Percentiles rank a stretch among this genome's conserved stretches.
Evolutionary conservation across 1,140 invertebrate genomes (phyloP).

Genomic region (Leptestheria dahalacensis): DNA sequence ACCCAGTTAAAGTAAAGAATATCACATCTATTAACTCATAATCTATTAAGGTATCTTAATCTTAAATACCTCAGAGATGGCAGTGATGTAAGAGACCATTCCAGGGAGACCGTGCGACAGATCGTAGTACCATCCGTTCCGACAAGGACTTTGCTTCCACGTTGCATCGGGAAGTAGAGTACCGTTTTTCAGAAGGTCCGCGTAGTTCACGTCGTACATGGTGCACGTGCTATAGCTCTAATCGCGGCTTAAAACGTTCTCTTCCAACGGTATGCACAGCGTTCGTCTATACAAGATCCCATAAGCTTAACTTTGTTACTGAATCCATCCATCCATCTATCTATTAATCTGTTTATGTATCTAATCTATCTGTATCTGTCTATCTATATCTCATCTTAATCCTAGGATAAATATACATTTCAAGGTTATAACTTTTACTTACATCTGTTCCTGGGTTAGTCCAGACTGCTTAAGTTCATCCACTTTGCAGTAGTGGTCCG

Average conservation of each 20-base stretch:
- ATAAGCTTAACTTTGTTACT: not conserved
- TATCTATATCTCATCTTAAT: too few species aligned
- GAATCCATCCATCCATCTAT: too few species aligned
- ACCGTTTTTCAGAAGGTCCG: conserved; percentile 9
- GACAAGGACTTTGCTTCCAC: conserved; percentile 16
- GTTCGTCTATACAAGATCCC: not conserved
- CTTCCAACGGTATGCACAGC: conserved; percentile 9
- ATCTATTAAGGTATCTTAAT: too few species aligned
- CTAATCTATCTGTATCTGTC: too few species aligned
- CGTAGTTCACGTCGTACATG: conserved; percentile 22
- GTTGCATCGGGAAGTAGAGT: conserved; percentile 9
- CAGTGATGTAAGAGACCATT: conserved; percentile 39
- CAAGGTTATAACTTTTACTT: not conserved
- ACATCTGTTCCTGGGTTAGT: not conserved
- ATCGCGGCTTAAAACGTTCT: not conserved
- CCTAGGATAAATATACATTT: not conserved
- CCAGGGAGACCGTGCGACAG: conserved; percentile 33
- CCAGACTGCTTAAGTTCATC: not conserved
- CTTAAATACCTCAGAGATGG: too few species aligned
- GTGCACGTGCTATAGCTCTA: conserved; percentile 15
- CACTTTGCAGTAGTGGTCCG: conserved; percentile 24
- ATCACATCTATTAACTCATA: too few species aligned
- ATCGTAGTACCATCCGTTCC: conserved; percentile 33
- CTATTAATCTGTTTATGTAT: too few species aligned
- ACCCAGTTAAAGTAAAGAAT: conserved; percentile 40